Evolutionary conservation across 2,113 vertebrate genomes (phyloP).

Genomic region (Zosterops japonicus): DNA sequence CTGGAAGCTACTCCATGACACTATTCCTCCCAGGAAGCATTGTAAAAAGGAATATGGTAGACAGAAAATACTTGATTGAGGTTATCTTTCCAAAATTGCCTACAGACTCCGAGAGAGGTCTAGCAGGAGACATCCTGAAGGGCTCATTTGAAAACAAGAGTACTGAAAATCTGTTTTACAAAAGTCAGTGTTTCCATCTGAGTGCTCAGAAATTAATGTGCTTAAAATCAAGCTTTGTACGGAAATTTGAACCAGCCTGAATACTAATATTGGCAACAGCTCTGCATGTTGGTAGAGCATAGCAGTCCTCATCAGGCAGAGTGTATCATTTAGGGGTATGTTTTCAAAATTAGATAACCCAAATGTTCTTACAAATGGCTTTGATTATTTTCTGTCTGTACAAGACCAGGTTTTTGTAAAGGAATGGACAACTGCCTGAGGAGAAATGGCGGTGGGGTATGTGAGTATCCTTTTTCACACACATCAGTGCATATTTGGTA

Average conservation of each 20-base stretch:
- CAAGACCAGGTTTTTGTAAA: background rate
- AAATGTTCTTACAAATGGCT: constrained; percentile 31
- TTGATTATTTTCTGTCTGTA: constrained; percentile 40
- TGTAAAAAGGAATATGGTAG: background rate
- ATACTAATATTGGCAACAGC: background rate
- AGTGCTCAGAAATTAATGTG: background rate
- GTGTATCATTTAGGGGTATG: background rate
- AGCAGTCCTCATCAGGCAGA: background rate
- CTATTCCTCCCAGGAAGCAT: background rate
- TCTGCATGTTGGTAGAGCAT: background rate
- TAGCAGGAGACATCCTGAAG: background rate
- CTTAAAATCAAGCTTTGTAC: background rate
- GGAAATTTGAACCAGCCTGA: background rate
- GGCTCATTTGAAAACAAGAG: background rate
- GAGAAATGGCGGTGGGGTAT: constrained; percentile 8
- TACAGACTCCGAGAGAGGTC: background rate
- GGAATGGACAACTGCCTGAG: constrained; percentile 48
- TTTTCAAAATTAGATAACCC: constrained; percentile 41
- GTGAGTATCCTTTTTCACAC: constrained; percentile 41
- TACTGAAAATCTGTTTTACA: background rate
- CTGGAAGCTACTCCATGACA: background rate
- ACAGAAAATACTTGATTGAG: background rate
- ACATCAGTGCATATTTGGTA: constrained; percentile 60
- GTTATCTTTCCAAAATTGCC: background rate
- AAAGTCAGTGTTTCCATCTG: constrained; percentile 33